Evolutionary conservation across 2,888 invertebrate species (phyloP).

Genomic region (Lumbricus terrestris): DNA sequence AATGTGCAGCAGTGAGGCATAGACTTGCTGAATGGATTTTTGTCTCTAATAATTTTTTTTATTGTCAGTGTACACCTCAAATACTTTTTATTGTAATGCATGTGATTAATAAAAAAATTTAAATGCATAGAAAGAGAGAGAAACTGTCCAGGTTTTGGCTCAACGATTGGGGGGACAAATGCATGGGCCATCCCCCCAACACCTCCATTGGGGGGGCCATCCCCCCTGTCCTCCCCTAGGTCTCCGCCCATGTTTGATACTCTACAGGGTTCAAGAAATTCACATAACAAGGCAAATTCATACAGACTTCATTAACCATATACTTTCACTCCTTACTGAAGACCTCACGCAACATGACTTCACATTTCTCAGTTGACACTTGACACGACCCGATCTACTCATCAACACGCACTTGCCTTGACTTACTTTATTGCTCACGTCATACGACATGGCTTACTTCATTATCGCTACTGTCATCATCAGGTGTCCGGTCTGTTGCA

Average conservation of each 20-base stretch:
- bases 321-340: not conserved
- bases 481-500: constrained; percentile 45
- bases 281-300: too few relatives aligned
- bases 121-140: too few relatives aligned
- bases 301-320: not conserved
- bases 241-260: too few relatives aligned
- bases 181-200: too few relatives aligned
- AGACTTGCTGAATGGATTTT: not conserved
- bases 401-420: not conserved
- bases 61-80: not conserved
- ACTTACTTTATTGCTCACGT: constrained; percentile 7
- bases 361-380: too few relatives aligned
- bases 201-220: too few relatives aligned
- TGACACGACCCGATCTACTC: too few relatives aligned
- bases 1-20: not conserved
- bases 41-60: not conserved
- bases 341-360: not conserved
- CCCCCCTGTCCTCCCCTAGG: too few relatives aligned
- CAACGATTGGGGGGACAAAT: too few relatives aligned
- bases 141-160: too few relatives aligned
- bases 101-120: not conserved
- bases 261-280: too few relatives aligned
- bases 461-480: constrained; percentile 57
- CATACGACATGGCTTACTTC: constrained; percentile 43
- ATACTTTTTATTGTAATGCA: not conserved